Percentiles rank a stretch among this genome's conserved stretches.
Evolutionary conservation across 2,888 invertebrate species (phyloP).

Genomic region (Nomada lathburiana): DNA sequence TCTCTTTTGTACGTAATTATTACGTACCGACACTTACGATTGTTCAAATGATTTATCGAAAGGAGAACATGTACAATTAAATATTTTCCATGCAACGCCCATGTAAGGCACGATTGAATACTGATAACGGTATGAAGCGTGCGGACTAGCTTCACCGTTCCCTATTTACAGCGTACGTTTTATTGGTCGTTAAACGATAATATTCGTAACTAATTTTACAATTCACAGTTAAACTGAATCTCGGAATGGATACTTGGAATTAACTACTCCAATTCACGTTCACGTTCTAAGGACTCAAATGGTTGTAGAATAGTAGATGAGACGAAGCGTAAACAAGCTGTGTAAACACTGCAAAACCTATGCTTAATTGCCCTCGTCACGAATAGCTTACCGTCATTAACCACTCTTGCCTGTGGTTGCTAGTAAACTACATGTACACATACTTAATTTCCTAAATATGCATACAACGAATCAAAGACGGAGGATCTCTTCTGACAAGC

Average conservation of each 20-base stretch:
- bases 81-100: conserved; percentile 2
- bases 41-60: not conserved
- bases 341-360: not conserved
- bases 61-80: conserved; percentile 6
- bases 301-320: not conserved
- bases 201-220: not conserved
- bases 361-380: not conserved
- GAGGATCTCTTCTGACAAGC: not conserved
- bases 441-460: conserved; percentile 9
- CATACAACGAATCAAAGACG: conserved; percentile 1
- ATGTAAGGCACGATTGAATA: conserved; percentile 1
- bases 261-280: not conserved
- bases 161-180: not conserved
- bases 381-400: not conserved
- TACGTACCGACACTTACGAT: not conserved
- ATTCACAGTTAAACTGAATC: too few relatives aligned
- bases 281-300: not conserved
- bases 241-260: too few relatives aligned
- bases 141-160: not conserved
- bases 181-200: not conserved
- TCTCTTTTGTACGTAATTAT: not conserved
- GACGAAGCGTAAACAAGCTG: not conserved
- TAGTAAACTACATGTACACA: not conserved
- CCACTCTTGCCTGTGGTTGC: not conserved
- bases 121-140: not conserved